These are phyloP conservation scores for Momotus momota DNA, from an alignment of 2,797 vertebrate species.

Conservation along the genomic window DNA sequence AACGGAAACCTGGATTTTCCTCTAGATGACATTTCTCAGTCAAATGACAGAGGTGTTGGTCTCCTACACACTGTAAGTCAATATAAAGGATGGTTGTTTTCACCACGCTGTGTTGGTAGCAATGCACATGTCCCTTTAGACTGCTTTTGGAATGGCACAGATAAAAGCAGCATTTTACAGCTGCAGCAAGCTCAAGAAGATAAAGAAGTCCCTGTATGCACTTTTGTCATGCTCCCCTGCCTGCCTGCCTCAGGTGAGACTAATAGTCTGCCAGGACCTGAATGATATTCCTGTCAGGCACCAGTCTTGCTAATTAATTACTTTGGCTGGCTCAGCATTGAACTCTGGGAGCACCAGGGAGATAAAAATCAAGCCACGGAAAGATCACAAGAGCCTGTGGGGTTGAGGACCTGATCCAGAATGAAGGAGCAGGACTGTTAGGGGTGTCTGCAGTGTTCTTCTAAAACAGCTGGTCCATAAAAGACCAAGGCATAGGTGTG, in stretches of 20 bases:
- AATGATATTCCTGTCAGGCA: background rate
- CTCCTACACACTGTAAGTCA: background rate
- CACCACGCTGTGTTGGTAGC: background rate
- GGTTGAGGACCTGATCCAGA: background rate
- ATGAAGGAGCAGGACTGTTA: background rate
- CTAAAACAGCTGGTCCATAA: background rate
- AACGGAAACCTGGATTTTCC: background rate
- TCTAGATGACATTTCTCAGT: background rate
- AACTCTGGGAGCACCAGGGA: background rate
- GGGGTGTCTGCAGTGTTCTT: background rate
- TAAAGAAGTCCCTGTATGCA: background rate
- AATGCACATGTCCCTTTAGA: background rate
- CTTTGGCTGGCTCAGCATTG: slow-evolving; percentile 23
- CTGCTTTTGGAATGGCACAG: background rate
- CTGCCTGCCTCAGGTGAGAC: background rate
- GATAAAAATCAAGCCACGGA: background rate
- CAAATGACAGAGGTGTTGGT: background rate
- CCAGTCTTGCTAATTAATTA: background rate
- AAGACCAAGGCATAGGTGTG: background rate
- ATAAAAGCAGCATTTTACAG: slow-evolving; percentile 37
- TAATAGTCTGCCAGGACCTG: background rate
- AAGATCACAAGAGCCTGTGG: background rate
- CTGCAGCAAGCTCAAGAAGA: slow-evolving; percentile 10
- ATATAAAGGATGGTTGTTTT: background rate
- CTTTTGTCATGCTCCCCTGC: background rate